Base-by-base conservation (phyloP, 2,888 invertebrate genomes). In the Plutella xylostella region DNA sequence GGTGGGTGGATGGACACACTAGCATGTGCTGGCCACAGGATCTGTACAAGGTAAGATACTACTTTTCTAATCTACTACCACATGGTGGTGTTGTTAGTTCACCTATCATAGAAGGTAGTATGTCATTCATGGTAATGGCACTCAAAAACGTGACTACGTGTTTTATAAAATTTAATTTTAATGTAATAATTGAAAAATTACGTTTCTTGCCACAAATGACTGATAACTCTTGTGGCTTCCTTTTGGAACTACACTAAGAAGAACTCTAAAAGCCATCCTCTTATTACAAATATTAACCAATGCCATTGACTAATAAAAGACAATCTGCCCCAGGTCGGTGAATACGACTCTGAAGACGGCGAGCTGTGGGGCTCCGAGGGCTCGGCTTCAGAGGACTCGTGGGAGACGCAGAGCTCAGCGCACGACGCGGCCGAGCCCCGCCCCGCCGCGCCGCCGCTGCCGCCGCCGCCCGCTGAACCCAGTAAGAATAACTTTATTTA, bases 21-120 rank as follows among this genome's bases (percentile, higher is more conserved):
- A 93, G 94, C 52, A 90, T 92, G 86, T 96, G 94, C 67, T 96
- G 93, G 91, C 97, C 97, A 0, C 96, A 96, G 67, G 94, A 95
- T 74, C 80, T 96, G 9, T 95, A 93, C 60, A 92, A 92, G 82
- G 85, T 86, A 61, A 60, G 15, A 47, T 18, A 15, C 21, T 6
- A 17, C 14, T 1, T 17, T 31, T 48, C 4, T 17, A 25, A 25
- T 9, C 25, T 7, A 9, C 25, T 25, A n/a, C n/a, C n/a, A n/a
- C n/a, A n/a, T n/a, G n/a, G n/a, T n/a, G n/a, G n/a, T n/a, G n/a
- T n/a, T n/a, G n/a, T n/a, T n/a, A n/a, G n/a, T n/a, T n/a, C n/a
- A n/a, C n/a, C n/a, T n/a, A n/a, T n/a, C n/a, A n/a, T n/a, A n/a
- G n/a, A n/a, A n/a, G n/a, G n/a, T n/a, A n/a, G n/a, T 5, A 25